phyloP scores from a whole-genome alignment of 1,140 invertebrate genomes.

The Dolichoris vasculosae region DNA sequence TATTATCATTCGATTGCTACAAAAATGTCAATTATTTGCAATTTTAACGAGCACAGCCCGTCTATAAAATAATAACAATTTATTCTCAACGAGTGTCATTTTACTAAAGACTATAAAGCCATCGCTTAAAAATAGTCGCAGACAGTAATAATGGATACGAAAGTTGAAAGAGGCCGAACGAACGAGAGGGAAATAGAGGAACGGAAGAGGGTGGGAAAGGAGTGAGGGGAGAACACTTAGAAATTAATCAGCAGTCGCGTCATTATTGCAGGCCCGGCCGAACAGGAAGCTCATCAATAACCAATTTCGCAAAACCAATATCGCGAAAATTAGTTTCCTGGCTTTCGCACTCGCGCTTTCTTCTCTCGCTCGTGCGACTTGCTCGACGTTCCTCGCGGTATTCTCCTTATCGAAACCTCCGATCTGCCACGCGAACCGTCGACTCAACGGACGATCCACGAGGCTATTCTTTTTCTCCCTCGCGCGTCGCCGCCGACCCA shows the following conservation, averaged over 20 bases:
- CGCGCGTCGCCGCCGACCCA: conserved; percentile 1
- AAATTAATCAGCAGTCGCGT: conserved; percentile 38
- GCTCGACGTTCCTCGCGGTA: not conserved
- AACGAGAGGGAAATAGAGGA: not conserved
- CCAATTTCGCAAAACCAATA: conserved; percentile 72
- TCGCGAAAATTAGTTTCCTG: conserved; percentile 70
- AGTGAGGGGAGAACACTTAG: not conserved
- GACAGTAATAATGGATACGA: not conserved
- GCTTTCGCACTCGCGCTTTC: not conserved
- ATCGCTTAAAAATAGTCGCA: not conserved
- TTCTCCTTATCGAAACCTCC: conserved; percentile 9
- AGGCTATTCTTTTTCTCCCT: not conserved
- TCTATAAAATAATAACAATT: too few relatives aligned
- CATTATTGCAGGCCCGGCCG: conserved; percentile 28
- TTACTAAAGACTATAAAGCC: not conserved
- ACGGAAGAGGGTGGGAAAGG: not conserved
- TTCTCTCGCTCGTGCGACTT: not conserved
- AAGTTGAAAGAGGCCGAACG: not conserved
- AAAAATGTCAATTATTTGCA: too few relatives aligned
- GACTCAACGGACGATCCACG: not conserved
- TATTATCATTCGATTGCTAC: too few relatives aligned
- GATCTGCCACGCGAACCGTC: conserved; percentile 22
- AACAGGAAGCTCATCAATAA: conserved; percentile 66
- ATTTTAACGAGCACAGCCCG: too few relatives aligned
- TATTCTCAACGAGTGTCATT: not conserved